phyloP scores from a whole-genome alignment of 2,888 invertebrate genomes.

The Drosophila prostipennis region DNA sequence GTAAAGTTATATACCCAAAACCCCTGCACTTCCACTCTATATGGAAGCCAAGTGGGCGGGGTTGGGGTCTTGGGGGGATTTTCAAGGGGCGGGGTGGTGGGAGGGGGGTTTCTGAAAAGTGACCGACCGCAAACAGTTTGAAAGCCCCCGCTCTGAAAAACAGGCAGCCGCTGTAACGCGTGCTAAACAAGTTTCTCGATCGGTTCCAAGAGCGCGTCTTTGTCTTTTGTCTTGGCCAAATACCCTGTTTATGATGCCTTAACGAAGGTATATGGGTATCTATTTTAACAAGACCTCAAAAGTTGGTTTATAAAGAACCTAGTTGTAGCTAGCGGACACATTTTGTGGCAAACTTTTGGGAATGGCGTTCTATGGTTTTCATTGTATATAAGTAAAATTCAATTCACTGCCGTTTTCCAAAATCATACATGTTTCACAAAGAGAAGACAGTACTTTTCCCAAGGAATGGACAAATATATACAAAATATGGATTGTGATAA shows the following conservation, averaged over 20 bases:
- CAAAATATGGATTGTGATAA: not conserved
- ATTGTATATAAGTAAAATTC: no score
- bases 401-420: no score
- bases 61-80: conserved; percentile 1
- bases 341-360: conserved; percentile 31
- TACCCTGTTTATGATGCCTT: conserved; percentile 14
- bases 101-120: conserved; percentile 27
- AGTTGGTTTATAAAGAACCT: no score
- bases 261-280: not conserved
- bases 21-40: conserved; percentile 11
- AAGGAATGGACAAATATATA: not conserved
- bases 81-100: not conserved
- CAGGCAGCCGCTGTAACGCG: conserved; percentile 82
- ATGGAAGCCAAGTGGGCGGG: conserved; percentile 27
- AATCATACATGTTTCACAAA: no score
- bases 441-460: no score
- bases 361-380: not conserved
- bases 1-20: conserved; percentile 17
- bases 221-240: conserved; percentile 56
- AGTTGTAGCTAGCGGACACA: not conserved
- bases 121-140: conserved; percentile 76
- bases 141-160: conserved; percentile 67
- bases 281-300: no score
- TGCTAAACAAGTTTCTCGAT: conserved; percentile 80
- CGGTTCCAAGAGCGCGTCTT: conserved; percentile 64